Evolutionary conservation across 2,797 vertebrate genomes (phyloP).

Genomic region (Xiphorhynchus erythropygius): DNA sequence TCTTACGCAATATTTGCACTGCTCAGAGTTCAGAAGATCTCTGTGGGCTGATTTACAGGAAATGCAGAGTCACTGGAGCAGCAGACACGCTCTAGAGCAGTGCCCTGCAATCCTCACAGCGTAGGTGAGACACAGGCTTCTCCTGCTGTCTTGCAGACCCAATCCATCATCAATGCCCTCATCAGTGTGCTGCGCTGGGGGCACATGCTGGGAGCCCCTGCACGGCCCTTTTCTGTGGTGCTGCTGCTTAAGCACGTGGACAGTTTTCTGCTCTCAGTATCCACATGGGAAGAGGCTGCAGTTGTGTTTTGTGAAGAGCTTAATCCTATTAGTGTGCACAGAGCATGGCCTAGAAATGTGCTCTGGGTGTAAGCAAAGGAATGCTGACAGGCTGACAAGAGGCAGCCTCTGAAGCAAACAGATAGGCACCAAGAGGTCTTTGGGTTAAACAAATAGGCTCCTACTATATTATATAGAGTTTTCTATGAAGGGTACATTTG

Average conservation of each 20-base stretch:
- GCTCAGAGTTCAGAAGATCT: background rate
- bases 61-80: background rate
- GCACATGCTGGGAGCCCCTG: fast-evolving
- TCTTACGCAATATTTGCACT: background rate
- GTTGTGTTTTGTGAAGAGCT: background rate
- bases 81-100: background rate
- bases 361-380: background rate
- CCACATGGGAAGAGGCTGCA: background rate
- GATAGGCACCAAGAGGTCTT: background rate
- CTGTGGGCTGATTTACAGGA: background rate
- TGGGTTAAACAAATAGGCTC: background rate
- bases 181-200: background rate
- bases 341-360: background rate
- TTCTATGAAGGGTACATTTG: background rate
- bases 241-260: background rate
- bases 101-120: background rate
- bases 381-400: background rate
- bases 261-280: background rate
- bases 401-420: background rate
- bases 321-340: conserved; percentile 3
- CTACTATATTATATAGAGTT: background rate
- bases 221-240: fast-evolving
- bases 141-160: background rate
- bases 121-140: fast-evolving
- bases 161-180: background rate